Conservation (phyloP, 2,113 vertebrate species). For the Bubo bubo region DNA sequence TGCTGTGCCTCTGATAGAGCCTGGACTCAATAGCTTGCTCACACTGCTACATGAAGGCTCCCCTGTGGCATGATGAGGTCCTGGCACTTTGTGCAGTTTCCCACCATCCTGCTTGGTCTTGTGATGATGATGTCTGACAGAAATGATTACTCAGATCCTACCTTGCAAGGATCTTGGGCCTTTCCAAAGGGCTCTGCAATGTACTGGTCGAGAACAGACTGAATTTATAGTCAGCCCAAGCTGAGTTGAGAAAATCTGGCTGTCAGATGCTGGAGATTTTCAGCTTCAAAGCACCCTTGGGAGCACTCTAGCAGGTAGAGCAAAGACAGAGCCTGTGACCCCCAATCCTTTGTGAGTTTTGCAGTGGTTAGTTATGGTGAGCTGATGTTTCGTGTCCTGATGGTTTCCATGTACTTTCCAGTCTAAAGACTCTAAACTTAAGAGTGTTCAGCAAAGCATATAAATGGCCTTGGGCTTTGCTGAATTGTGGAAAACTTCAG, state of each 20-base stretch:
- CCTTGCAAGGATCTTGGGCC: not conserved
- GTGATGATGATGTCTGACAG: not conserved
- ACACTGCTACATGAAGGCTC: not conserved
- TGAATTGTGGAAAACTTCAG: not conserved
- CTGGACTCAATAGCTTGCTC: not conserved
- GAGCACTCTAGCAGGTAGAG: not conserved
- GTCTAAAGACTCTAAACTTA: not conserved
- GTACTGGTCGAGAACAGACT: not conserved
- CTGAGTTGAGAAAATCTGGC: not conserved
- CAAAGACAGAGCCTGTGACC: not conserved
- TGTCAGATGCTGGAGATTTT: not conserved
- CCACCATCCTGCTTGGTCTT: not conserved
- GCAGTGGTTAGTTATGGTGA: not conserved
- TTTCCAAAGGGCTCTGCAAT: not conserved
- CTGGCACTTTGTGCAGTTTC: not conserved
- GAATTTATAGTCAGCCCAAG: not conserved
- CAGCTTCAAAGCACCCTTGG: not conserved
- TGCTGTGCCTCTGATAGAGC: not conserved
- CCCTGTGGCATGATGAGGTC: not conserved
- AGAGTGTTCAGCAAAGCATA: not conserved
- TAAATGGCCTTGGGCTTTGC: not conserved
- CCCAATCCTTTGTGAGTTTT: not conserved
- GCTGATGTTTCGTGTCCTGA: not conserved
- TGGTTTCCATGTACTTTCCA: not conserved
- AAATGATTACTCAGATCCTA: not conserved